Percentiles rank a stretch among this genome's conserved stretches.
Conservation (phyloP, 1,140 invertebrate genomes). For the Ditylenchus dipsaci region DNA sequence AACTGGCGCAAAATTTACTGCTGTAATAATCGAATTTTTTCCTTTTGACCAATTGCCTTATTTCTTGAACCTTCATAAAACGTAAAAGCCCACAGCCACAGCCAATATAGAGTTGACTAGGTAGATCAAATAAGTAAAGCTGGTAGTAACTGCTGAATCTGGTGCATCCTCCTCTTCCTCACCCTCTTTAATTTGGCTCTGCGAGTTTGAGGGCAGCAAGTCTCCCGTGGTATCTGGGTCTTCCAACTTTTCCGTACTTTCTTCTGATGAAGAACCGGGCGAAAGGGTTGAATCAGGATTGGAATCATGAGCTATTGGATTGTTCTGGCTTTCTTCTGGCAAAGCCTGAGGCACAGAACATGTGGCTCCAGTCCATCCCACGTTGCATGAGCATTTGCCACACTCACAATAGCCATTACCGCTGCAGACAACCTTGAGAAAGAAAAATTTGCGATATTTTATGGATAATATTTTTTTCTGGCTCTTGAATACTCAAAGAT, state of each 20-base stretch:
- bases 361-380: constrained; percentile 50
- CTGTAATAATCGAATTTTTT: too few species aligned
- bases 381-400: constrained; percentile 52
- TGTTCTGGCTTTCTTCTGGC: neutral
- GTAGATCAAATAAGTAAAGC: neutral
- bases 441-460: neutral
- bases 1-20: too few species aligned
- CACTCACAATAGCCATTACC: constrained; percentile 51
- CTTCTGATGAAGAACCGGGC: neutral
- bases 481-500: too few species aligned
- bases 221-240: neutral
- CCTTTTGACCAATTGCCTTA: too few species aligned
- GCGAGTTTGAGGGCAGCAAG: neutral
- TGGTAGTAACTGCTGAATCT: neutral
- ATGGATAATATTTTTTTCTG: too few species aligned
- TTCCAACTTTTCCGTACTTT: neutral
- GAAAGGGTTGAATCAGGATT: neutral
- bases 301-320: neutral
- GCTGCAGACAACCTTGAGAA: constrained; percentile 42
- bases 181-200: neutral
- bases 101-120: neutral
- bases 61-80: too few species aligned
- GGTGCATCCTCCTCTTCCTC: neutral
- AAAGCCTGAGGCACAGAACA: constrained; percentile 30
- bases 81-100: neutral